A percentile compares a stretch with the other conserved stretches of the same genome.
Evolutionary conservation across 2,113 vertebrate genomes (phyloP).

Genomic region (Arizona elegans): DNA sequence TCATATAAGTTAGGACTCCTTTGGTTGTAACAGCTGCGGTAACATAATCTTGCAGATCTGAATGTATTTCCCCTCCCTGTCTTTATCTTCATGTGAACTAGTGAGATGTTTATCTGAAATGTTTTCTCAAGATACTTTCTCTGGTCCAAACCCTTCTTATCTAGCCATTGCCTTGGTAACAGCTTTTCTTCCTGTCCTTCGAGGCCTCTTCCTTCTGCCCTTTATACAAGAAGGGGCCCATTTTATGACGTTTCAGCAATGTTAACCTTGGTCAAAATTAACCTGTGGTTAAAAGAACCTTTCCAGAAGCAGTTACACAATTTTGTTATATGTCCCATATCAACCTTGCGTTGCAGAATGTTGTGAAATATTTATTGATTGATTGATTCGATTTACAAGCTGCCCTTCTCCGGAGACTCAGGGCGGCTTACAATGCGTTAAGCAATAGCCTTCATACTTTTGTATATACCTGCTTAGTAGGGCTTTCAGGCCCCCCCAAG

Average conservation of each 20-base stretch:
- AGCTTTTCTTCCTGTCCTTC: background rate
- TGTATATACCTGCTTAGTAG: too few species aligned
- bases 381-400: too few species aligned
- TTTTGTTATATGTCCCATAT: background rate
- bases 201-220: background rate
- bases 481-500: too few species aligned
- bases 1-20: background rate
- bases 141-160: background rate
- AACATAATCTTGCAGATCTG: background rate
- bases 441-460: too few species aligned
- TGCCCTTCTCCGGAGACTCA: too few species aligned
- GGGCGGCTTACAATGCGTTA: too few species aligned
- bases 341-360: background rate
- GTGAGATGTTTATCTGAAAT: background rate
- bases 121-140: background rate
- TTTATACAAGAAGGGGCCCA: background rate
- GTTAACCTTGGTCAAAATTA: background rate
- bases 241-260: background rate
- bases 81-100: background rate
- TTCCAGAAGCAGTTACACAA: too few species aligned
- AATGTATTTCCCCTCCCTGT: background rate
- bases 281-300: too few species aligned
- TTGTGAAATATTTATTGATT: background rate
- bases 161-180: background rate
- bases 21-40: background rate